A percentile compares a stretch with the other conserved stretches of the same genome.
phyloP scores from a whole-genome alignment of 2,797 vertebrate genomes.

The Anabas testudineus region DNA sequence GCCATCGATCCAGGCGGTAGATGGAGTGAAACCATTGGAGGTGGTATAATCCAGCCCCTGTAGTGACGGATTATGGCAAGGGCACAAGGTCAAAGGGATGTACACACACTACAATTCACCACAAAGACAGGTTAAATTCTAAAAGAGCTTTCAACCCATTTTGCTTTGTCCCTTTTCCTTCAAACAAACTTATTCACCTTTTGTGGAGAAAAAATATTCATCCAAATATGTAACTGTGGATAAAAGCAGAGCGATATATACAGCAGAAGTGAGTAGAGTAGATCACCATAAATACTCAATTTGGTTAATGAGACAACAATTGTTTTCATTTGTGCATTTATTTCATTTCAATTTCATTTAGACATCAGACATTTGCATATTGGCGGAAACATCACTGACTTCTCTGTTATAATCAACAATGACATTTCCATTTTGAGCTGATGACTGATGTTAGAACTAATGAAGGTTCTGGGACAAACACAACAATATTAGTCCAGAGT shows the following conservation, averaged over 20 bases:
- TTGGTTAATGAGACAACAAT: neutral
- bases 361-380: too few species aligned
- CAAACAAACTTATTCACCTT: conserved; percentile 59
- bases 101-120: conserved; percentile 61
- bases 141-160: conserved; percentile 60
- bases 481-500: neutral
- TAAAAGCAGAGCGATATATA: conserved; percentile 23
- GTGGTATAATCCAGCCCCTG: conserved; percentile 73
- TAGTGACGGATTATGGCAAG: conserved; percentile 74
- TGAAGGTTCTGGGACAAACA: neutral
- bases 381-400: too few species aligned
- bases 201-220: conserved; percentile 63
- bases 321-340: too few species aligned
- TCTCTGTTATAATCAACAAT: neutral
- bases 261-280: too few species aligned
- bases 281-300: too few species aligned
- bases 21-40: conserved; percentile 41
- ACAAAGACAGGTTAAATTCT: conserved; percentile 56
- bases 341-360: too few species aligned
- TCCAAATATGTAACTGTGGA: conserved; percentile 32
- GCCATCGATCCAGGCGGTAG: conserved; percentile 81
- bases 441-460: conserved; percentile 1
- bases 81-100: conserved; percentile 61
- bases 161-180: conserved; percentile 71
- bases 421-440: neutral